Conservation (phyloP, 2,888 invertebrate species). For the Pasiphila rectangulata region DNA sequence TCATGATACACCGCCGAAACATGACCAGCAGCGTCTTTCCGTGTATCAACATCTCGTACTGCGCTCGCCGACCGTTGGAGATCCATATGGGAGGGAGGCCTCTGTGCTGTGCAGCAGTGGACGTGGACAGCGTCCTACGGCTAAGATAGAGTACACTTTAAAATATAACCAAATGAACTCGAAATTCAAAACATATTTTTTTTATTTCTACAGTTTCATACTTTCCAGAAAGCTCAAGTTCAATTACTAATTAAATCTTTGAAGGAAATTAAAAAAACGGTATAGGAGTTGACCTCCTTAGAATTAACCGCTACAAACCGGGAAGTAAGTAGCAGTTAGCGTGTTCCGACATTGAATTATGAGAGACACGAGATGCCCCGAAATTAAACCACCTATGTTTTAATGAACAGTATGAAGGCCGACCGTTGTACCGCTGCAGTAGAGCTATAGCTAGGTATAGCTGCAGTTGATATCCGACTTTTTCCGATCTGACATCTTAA, state of each 20-base stretch:
- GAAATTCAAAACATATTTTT: too few relatives aligned
- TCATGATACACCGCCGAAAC: too few relatives aligned
- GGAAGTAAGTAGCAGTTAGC: slow-evolving; percentile 55
- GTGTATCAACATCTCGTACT: too few relatives aligned
- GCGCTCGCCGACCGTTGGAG: too few relatives aligned
- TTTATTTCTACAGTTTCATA: too few relatives aligned
- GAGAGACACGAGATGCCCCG: slow-evolving; percentile 59
- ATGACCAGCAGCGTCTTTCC: too few relatives aligned
- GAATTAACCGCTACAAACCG: slow-evolving; percentile 12
- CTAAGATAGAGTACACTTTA: too few relatives aligned
- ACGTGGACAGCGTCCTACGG: too few relatives aligned
- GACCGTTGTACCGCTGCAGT: slow-evolving; percentile 51
- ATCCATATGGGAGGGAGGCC: too few relatives aligned
- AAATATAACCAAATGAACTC: too few relatives aligned
- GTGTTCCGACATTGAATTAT: slow-evolving; percentile 71
- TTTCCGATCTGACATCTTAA: slow-evolving; percentile 1
- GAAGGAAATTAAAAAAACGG: not conserved
- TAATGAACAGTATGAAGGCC: slow-evolving; percentile 63
- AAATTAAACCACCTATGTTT: slow-evolving; percentile 65
- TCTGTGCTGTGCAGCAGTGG: too few relatives aligned
- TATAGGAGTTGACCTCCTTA: slow-evolving; percentile 4
- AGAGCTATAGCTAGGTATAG: slow-evolving; percentile 36
- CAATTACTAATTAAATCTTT: not conserved
- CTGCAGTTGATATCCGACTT: slow-evolving; percentile 29
- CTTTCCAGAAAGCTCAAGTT: too few relatives aligned